Conservation (phyloP, 2,888 invertebrate genomes). For the Apotomis turbidana region DNA sequence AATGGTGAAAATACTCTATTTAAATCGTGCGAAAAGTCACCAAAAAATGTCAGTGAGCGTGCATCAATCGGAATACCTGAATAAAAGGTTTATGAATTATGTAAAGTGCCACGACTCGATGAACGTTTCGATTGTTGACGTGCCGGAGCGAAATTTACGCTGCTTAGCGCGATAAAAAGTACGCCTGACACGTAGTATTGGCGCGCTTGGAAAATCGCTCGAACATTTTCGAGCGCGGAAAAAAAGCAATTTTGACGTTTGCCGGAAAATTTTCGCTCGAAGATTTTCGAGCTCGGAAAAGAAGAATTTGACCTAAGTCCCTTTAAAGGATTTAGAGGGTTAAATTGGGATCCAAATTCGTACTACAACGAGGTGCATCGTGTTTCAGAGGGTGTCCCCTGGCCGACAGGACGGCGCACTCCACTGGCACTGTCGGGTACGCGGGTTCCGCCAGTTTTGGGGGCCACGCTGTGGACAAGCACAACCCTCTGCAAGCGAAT, state of each 20-base stretch:
- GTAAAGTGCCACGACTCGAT: slow-evolving; percentile 55
- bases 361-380: slow-evolving; percentile 68
- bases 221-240: slow-evolving; percentile 46
- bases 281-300: slow-evolving; percentile 45
- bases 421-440: slow-evolving; percentile 86
- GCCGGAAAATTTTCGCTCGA: slow-evolving; percentile 46
- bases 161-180: slow-evolving; percentile 62
- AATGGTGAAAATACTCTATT: slow-evolving; percentile 1
- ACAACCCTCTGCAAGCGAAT: slow-evolving; percentile 79
- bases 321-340: slow-evolving; percentile 14
- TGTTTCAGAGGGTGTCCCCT: slow-evolving; percentile 87
- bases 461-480: slow-evolving; percentile 78
- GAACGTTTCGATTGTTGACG: slow-evolving; percentile 74
- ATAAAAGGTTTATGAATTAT: slow-evolving; percentile 42
- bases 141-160: slow-evolving; percentile 67
- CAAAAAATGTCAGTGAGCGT: slow-evolving; percentile 6
- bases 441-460: slow-evolving; percentile 74
- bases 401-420: slow-evolving; percentile 88
- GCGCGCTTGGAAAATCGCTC: slow-evolving; percentile 44
- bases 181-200: slow-evolving; percentile 58
- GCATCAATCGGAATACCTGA: slow-evolving; percentile 38
- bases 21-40: slow-evolving; percentile 5
- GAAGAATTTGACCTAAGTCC: too few relatives aligned
- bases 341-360: slow-evolving; percentile 39
- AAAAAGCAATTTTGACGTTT: too few relatives aligned